Evolutionary conservation across 2,797 vertebrate genomes (phyloP).

Genomic region (Epinephelus awoara): DNA sequence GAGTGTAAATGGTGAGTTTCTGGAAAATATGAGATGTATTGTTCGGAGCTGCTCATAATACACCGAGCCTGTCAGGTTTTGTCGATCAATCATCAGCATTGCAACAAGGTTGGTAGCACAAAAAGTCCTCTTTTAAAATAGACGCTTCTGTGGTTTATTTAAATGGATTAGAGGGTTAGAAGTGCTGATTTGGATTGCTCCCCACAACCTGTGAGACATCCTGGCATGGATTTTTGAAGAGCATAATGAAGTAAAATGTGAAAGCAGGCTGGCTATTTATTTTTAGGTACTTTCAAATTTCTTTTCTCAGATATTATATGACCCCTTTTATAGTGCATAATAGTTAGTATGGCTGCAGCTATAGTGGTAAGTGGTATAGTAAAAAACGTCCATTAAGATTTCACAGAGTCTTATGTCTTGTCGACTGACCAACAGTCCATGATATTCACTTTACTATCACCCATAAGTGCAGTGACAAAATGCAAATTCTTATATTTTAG

Average conservation of each 20-base stretch:
- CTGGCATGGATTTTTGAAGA: slow-evolving; percentile 56
- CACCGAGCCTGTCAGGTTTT: slow-evolving; percentile 22
- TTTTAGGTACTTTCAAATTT: slow-evolving; percentile 29
- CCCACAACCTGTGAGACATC: slow-evolving; percentile 62
- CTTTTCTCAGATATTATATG: slow-evolving; percentile 9
- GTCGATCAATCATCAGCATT: slow-evolving; percentile 49
- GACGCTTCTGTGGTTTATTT: slow-evolving; percentile 66
- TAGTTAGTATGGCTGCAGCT: background rate
- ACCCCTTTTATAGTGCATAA: background rate
- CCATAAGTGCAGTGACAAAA: background rate
- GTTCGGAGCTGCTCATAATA: slow-evolving; percentile 33
- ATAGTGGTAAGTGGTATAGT: background rate
- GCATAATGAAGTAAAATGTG: slow-evolving; percentile 62
- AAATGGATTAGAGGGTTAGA: slow-evolving; percentile 72
- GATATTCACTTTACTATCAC: background rate
- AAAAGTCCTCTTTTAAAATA: slow-evolving; percentile 55
- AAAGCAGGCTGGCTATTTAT: slow-evolving; percentile 59
- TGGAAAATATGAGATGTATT: slow-evolving; percentile 30
- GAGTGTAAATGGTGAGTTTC: slow-evolving; percentile 40
- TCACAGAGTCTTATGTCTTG: background rate
- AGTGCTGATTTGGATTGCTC: slow-evolving; percentile 66
- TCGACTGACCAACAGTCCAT: background rate
- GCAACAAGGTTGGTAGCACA: slow-evolving; percentile 39
- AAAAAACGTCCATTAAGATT: background rate
- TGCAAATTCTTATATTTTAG: background rate